These are phyloP conservation scores for Linurgus olivaceus DNA, from an alignment of 2,797 vertebrate species.

Conservation along the genomic window DNA sequence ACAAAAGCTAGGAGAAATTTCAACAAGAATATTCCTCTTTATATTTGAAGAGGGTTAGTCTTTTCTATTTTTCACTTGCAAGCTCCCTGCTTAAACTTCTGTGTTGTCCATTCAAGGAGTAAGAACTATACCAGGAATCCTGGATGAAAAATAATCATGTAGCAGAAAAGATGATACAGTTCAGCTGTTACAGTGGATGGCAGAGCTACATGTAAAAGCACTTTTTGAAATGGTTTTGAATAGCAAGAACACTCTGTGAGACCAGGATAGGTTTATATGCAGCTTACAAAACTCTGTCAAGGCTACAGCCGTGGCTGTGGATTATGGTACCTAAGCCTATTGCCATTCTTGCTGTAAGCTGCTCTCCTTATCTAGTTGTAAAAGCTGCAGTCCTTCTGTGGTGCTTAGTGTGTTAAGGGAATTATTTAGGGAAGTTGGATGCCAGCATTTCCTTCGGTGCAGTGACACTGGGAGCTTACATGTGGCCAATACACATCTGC, in stretches of 20 bases:
- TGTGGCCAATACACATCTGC: not conserved
- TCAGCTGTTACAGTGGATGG: not conserved
- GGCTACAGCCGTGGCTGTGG: not conserved
- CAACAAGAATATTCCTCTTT: not conserved
- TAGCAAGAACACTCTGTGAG: not conserved
- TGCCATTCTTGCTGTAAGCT: slow-evolving; percentile 11
- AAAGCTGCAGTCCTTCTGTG: not conserved
- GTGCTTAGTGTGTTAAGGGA: not conserved
- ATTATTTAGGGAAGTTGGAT: not conserved
- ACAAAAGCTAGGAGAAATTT: not conserved
- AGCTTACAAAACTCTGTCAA: not conserved
- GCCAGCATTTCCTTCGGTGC: not conserved
- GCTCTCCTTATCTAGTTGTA: not conserved
- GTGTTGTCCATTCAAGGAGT: not conserved
- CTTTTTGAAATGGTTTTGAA: not conserved
- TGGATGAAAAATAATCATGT: not conserved
- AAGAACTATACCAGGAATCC: not conserved
- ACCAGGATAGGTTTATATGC: not conserved
- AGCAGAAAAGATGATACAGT: not conserved
- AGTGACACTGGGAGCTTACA: not conserved
- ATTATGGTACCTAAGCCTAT: not conserved
- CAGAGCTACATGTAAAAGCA: not conserved
- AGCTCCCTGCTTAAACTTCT: not conserved
- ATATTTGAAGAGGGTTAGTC: not conserved
- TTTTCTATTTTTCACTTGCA: not conserved